Evolutionary conservation across 2,113 vertebrate genomes (phyloP), one percentile per base, ranked within the genome.

Genomic region (Sardina pilchardus): DNA sequence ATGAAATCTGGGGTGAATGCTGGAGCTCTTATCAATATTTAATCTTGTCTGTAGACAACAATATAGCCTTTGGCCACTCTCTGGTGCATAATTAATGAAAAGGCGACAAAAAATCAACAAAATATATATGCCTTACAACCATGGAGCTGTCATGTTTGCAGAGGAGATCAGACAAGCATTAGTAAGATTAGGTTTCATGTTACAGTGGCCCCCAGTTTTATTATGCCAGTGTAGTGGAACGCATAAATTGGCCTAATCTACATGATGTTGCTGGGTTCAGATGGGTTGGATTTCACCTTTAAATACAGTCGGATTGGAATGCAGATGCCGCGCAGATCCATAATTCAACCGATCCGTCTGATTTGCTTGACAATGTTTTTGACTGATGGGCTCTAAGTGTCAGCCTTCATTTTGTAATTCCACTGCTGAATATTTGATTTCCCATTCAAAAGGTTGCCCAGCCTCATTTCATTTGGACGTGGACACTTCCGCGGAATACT

Each of bases 1-100:
- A 91, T 92, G 90, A 92, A 93, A 94, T 93, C 88, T 90, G 90
- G 91, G 86, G 90, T 91, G 90, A 94, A 93, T 91, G 88, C 91
- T 84, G 85, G 89, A 86, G 90, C 87, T 91, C 89, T 92, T 78
- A 95, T 94, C 91, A 94, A 95, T 94, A 93, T 94, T 95, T 94
- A 87, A 95, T 94, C 90, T 91, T 91, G 85, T 91, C 89, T 91
- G 92, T 90, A 92, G 92, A 92, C 90, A 93, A 91, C 90, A 86
- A 85, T 92, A 89, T 90, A 91, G 90, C 91, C 90, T 90, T 90
- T 91, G 88, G 93, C 89, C 86, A 89, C 43, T 92, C 89, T 92
- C 85, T 89, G n/a, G 89, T 94, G 80, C 90, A 94, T 94, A 93
- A 94, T 90, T 94, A 90, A 94, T 93, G 87, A 89, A 88, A 89